Base-by-base conservation (phyloP, 2,113 vertebrate species). In the Leucosticte australis region DNA sequence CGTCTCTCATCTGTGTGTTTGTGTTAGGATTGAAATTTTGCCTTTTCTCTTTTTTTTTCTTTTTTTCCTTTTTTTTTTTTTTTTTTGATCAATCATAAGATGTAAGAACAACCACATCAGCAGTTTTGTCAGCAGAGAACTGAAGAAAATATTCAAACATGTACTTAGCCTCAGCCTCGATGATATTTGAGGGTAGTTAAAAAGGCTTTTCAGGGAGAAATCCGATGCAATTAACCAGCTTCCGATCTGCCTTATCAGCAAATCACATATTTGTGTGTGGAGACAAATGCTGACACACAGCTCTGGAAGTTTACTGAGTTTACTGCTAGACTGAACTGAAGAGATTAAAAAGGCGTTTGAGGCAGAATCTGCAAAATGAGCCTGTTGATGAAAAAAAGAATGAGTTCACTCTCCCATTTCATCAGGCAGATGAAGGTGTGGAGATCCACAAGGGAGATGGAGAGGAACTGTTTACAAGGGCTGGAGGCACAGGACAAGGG, bases 191-290 rank as follows among this genome's bases (percentile, higher is more conserved):
- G 94, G 53, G 88, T 85, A 96, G 85, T 95, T 96, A 95, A 96
- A 95, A 97, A 92, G 96, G 60, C 94, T 97, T 97, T 97, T 94
- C 91, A 92, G 92, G 91, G 92, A 93, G 97, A 97, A 97, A 96
- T 95, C 75, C 85, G 91, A 97, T 96, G 97, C 96, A 98, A 97
- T 98, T 98, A 98, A 92, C 73, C 83, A 94, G 92, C 94, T 97
- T 97, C 95, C 69, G 30, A 97, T 96, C 84, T 96, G 94, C 92
- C 7, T 2, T 44, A 68, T 97, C 97, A 98, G 97, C 97, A 97
- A 55, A 94, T 94, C 71, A 60, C 53, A 23, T 83, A 93, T 95
- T 96, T 96, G 84, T 91, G 92, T 14, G 15, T 86, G 78, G 18
- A 96, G 95, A 91, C 90, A 95, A 97, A 95, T 85, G 92, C 96